phyloP scores from a whole-genome alignment of 2,888 invertebrate genomes.

The Cantharis nigra region DNA sequence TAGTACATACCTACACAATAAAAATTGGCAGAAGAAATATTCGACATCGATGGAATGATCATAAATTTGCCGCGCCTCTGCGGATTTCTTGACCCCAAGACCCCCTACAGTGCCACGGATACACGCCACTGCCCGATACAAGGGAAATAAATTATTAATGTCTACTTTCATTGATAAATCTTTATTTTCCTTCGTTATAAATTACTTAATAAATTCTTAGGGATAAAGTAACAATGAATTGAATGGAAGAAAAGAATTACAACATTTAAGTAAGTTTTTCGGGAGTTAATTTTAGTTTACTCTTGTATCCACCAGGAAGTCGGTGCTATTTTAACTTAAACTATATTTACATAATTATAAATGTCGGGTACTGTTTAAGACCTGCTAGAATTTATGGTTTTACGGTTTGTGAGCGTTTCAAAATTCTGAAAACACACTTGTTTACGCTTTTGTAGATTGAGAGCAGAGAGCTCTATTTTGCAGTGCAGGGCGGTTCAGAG shows the following conservation, averaged over 20 bases:
- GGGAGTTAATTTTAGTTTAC: conserved; percentile 13
- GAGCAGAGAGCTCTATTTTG: neutral
- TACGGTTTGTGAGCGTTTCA: neutral
- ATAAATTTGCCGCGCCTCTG: neutral
- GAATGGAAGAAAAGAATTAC: neutral
- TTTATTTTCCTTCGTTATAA: neutral
- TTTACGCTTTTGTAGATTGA: neutral
- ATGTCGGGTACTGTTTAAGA: conserved; percentile 9
- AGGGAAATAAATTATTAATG: neutral
- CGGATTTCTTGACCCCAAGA: neutral
- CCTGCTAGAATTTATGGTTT: neutral
- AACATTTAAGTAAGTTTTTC: neutral
- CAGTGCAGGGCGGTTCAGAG: neutral
- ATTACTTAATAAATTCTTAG: neutral
- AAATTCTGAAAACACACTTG: neutral
- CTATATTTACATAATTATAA: conserved; percentile 21
- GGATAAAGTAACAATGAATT: neutral
- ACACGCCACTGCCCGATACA: neutral
- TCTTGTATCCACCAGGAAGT: conserved; percentile 15
- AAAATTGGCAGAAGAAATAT: neutral
- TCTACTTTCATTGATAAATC: neutral
- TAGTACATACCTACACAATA: no score
- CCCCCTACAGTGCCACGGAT: neutral
- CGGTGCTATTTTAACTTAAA: conserved; percentile 13
- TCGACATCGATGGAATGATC: neutral